Evolutionary conservation across 2,797 vertebrate species (phyloP), one percentile per base, ranked within the genome.

Genomic region (Onychomys arenicola): DNA sequence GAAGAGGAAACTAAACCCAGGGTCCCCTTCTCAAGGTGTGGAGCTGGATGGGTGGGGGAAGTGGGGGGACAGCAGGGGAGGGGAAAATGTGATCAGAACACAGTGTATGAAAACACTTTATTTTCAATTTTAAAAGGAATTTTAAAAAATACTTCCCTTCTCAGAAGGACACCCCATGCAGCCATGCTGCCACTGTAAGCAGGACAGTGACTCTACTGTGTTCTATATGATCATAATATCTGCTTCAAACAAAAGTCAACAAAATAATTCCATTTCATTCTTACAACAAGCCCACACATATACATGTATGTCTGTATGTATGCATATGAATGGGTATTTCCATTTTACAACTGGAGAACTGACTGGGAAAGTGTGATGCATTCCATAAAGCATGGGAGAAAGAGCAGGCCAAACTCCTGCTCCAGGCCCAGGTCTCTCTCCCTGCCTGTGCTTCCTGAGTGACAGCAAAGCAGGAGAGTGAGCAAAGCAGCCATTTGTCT

Each of bases 271-370:
- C 77, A 49, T 21, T 19, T 95, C 81, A 92, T 71, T 55, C 84
- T 88, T 67, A 89, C 40, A 59, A 81, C 61, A 96, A 96, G 85
- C 61, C 71, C 65, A 87, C 29, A 90, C 49, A 14, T 61, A 32
- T 43, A 21, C 19, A n/a, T 6, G 4, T 57, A 9, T 78, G 16
- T 49, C 6, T 57, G 19, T 23, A n/a, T 84, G 84, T 23, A 87
- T 63, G 23, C 17, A 85, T 43, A 75, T 34, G 16, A 84, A 40
- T 25, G 80, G 40, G 37, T 65, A 77, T 34, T 34, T 27, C 71
- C 85, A 93, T 43, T 90, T 91, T 49, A 78, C 59, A 92, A 61
- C 52, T 63, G 55, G 57, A 85, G 78, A 93, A 91, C 43, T 82
- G 63, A 92, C 43, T 77, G n/a, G 71, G 87, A 85, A 76, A 73